Evolutionary conservation across 2,113 vertebrate genomes (phyloP), one percentile per base, ranked within the genome.

Genomic region (Alosa alosa): DNA sequence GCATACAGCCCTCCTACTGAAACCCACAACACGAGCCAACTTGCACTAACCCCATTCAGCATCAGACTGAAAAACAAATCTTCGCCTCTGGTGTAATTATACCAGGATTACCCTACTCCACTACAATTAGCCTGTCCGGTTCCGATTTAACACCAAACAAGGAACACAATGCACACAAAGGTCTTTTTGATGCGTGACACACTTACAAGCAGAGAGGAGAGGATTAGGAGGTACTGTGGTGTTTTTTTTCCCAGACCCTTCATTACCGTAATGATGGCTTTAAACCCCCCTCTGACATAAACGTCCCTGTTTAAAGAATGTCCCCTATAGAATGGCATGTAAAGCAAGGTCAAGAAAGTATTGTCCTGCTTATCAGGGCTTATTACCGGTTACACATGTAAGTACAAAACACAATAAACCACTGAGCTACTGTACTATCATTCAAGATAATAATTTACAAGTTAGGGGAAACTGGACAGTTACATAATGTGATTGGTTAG

Each of bases 91-190:
- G 87, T 81, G 85, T 88, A 88, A 91, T 89, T 88, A 78, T 39
- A 87, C 47, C 55, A 82, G 83, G 89, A 86, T 91, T 86, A 83
- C 52, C n/a, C 81, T 78, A 78, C 39, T 20, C 89, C 90, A 89
- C 83, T 78, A 60, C 84, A 89, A 93, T 89, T 68, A 85, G 84
- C 45, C 84, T 49, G 84, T 50, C 83, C 84, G 81, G 13, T 85
- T 50, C 60, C 82, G 84, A 72, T 78, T 41, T 7, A 22, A 87
- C 46, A 47, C 81, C 46, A 88, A 84, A 84, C 50, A 86, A 45
- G 47, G 25, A 52, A 49, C 45, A 52, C 81, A 22, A 52, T 25
- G 81, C 52, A 81, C 55, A 84, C 84, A 81, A 84, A 84, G n/a
- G 64, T 50, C 57, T 60, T 78, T 81, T n/a, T 78, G 72, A 78